Base-by-base conservation (phyloP, 2,888 invertebrate species). In the Euplexia lucipara region DNA sequence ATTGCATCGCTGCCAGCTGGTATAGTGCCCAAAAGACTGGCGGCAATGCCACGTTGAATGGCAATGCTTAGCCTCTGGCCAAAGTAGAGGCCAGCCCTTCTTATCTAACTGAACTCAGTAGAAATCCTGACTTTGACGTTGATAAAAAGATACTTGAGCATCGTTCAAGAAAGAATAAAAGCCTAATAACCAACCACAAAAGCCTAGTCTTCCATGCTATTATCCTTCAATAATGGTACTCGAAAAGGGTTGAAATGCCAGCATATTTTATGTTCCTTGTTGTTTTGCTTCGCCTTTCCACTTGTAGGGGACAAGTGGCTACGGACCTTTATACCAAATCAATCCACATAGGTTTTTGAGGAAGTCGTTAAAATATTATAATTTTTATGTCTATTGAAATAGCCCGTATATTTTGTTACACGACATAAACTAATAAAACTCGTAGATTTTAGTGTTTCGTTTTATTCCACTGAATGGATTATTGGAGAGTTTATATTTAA, bases 301-400 rank as follows among this genome's bases (percentile, higher is more conserved):
- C 37, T 37, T 34, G 26, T 37, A 44, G 60, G 37, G 32, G 12
- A 37, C 18, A 51, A 51, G 41, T 71, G 39, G 26, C 18, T 20
- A 60, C 42, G 30, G 12, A 53, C 52, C 45, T 66, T 63, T 47
- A 74, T 37, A 49, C 57, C 58, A 26, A 68, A 68, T 56, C 42
- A 62, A 61, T 51, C 64, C 60, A 67, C 60, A 64, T 64, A 69
- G 47, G 74, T 52, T 22, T 56, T 14, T 22, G 47, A 68, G 64
- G 78, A 78, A 76, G 69, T 78, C 60, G 64, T 76, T 65, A 65
- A 56, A 68, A 63, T 63, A 63, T 63, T 63, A 56, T 56, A 75
- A 70, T 56, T 70, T 73, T 75, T 63, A 73, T 59, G 56, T 52
- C 63, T 63, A 63, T 60, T 57, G 54, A 48, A 74, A 68, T 53